Evolutionary conservation across 2,797 vertebrate species (phyloP), one percentile per base, ranked within the genome.

Genomic region (Discoglossus pictus): DNA sequence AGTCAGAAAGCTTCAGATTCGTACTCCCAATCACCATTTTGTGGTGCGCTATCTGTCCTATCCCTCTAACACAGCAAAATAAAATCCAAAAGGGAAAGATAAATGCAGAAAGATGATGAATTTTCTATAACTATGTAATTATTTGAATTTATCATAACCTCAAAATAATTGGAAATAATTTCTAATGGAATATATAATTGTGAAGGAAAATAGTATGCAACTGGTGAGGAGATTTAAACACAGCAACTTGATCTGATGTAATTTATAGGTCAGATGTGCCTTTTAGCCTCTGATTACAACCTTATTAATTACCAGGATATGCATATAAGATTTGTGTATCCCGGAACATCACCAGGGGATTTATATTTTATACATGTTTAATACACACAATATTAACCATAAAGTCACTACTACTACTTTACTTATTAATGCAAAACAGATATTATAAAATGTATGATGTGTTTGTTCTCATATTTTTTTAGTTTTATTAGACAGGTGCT

Each of bases 21-120:
- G 15, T 39, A 25, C n/a, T 17, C 36, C 25, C 51, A 71, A 71
- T 59, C 60, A 64, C 15, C 10, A 39, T 51, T 50, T 71, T 63
- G 18, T 21, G 34, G 34, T 2, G 21, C 55, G 39, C 34, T 63
- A 31, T 24, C 36, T 34, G 52, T 10, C n/a, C 15, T 50, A 50
- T 31, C 23, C 7, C n/a, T n/a, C n/a, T n/a, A n/a, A n/a, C n/a
- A n/a, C n/a, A n/a, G n/a, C n/a, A n/a, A n/a, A n/a, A n/a, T n/a
- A n/a, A n/a, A n/a, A n/a, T n/a, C n/a, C n/a, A n/a, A n/a, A n/a
- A n/a, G n/a, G n/a, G n/a, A n/a, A n/a, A 25, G 36, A 43, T 51
- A 8, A 50, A 64, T 13, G 25, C 15, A 10, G 1, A 42, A 39
- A 31, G 47, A 52, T 44, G 60, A 16, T 42, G 23, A 27, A 17